Evolutionary conservation across 2,113 vertebrate species (phyloP), one percentile per base, ranked within the genome.

Genomic region (Syngnathoides biaculeatus): DNA sequence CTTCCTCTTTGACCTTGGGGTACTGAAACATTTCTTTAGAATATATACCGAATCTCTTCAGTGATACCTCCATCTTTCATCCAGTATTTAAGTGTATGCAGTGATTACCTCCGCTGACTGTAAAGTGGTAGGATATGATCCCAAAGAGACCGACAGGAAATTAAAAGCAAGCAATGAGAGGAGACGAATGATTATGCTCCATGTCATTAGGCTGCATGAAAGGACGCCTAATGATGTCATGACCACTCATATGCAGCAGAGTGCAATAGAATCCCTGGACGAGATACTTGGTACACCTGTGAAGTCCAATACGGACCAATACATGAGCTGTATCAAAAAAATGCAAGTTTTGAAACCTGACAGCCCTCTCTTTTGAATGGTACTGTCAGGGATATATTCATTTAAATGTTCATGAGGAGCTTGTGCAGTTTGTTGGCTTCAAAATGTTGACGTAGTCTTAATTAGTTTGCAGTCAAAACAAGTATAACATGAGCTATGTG

Each of bases 1-100:
- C 71, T 82, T 84, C 69, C 79, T 79, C 71, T 68, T 66, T 57
- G 38, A n/a, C 17, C 59, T 7, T 56, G 27, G 61, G 6, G 43
- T 52, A 30, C 13, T 4, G 20, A 26, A 5, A 26, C 13, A 20
- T 7, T 55, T 57, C 26, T 57, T 30, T 27, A 27, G 3, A 27
- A 19, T 72, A 43, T 15, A n/a, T 13, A 1, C 52, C 12, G 62
- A 15, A 22, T 43, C 68, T 53, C 26, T 11, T 27, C 26, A 26
- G 13, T 26, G 13, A 15, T 56, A 24, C 14, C 5, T 17, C 14
- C 27, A 4, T 5, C 27, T 12, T 56, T 27, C 52, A 53, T 12
- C 52, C 10, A 24, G 13, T 26, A 26, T 55, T 11, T 0, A 22
- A 61, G 58, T 61, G 20, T 24, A 13, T 15, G 35, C n/a, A 61